Base-by-base conservation (phyloP, 2,113 vertebrate genomes). In the Oreocharis arfaki region DNA sequence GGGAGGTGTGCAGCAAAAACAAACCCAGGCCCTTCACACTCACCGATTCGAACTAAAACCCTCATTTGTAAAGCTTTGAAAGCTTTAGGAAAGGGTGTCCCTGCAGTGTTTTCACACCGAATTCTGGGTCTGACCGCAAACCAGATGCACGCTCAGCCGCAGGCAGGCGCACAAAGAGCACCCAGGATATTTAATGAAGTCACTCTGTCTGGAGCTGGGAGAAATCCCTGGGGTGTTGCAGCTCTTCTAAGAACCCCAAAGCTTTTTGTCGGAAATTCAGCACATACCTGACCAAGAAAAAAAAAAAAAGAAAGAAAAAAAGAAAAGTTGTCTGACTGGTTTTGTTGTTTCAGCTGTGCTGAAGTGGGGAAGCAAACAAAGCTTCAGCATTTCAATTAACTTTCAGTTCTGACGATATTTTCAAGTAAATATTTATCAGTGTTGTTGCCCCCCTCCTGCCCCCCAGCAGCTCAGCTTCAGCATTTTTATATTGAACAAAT, bases 281-380 rank as follows among this genome's bases (percentile, higher is more conserved):
- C 65, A 57, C 80, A 87, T 95, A 96, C 93, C 93, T 80, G 87
- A 85, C 71, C 28, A 11, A 80, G 77, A 68, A 50, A 67, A 21
- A 71, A 86, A 75, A 78, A 69, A 68, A 46, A 74, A 46, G n/a
- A n/a, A n/a, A n/a, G n/a, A n/a, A n/a, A n/a, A 56, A 60, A 67
- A 77, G 27, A 88, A 80, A 96, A 85, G 95, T 93, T 47, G 95
- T 35, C 93, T 16, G 92, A 96, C 97, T 80, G 96, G 97, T 98
- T 97, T 90, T 95, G 86, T 96, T 96, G 92, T 96, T 95, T 87
- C 95, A 76, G 95, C 97, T 61, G 83, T 74, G 82, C 94, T 84
- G 63, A 42, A 60, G 67, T 18, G 16, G 61, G 49, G 95, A 78
- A 84, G 93, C 91, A 95, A 95, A 94, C 95, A 93, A 83, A 94